Conservation (phyloP, 1,140 invertebrate genomes). For the Aphidius ervi region DNA sequence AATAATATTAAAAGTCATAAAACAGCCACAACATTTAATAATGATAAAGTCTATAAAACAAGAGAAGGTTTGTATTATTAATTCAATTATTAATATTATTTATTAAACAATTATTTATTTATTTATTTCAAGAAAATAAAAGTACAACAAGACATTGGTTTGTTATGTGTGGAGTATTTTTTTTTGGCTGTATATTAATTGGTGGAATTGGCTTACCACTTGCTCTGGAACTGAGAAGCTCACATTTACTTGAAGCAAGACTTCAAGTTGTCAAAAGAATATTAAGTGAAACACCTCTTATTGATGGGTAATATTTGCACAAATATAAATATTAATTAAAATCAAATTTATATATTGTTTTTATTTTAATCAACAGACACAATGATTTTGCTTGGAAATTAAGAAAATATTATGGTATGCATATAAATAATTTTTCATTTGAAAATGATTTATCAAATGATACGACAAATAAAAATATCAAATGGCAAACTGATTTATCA, state of each 20-base stretch:
- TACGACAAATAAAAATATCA: constrained; percentile 26
- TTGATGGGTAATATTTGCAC: constrained; percentile 49
- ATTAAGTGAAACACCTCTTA: constrained; percentile 55
- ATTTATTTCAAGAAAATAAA: constrained; percentile 25
- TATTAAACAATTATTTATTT: not conserved
- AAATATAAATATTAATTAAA: constrained; percentile 1
- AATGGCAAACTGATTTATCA: constrained; percentile 57
- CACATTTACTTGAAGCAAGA: constrained; percentile 57
- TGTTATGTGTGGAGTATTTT: constrained; percentile 44
- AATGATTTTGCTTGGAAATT: constrained; percentile 85
- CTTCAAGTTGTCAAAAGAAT: constrained; percentile 57
- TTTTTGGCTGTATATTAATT: constrained; percentile 47
- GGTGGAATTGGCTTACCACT: constrained; percentile 55
- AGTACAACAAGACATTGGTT: constrained; percentile 40
- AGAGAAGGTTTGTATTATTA: constrained; percentile 25
- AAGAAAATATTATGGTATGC: constrained; percentile 66
- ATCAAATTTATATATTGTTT: constrained; percentile 2
- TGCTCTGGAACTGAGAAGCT: constrained; percentile 56
- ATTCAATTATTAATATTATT: not conserved
- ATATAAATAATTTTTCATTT: constrained; percentile 67
- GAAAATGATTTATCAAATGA: constrained; percentile 61
- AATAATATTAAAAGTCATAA: constrained; percentile 34
- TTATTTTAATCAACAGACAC: constrained; percentile 48
- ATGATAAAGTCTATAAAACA: constrained; percentile 31
- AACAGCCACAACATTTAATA: constrained; percentile 27